Conservation (phyloP, 2,888 invertebrate species). For the Ferrisia virgata region DNA sequence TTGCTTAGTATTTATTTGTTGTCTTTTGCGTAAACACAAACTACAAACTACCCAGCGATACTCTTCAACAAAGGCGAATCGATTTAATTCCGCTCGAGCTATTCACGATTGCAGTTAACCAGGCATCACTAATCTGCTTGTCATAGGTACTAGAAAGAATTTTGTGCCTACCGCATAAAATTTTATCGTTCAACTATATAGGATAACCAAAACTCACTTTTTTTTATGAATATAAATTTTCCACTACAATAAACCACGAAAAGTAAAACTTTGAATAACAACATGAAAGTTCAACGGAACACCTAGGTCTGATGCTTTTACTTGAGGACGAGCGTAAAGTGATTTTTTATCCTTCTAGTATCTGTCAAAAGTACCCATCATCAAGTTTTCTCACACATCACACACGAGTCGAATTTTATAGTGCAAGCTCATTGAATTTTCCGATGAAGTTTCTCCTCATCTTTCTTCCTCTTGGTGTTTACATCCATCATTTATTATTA, state of each 20-base stretch:
- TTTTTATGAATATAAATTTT: conserved; percentile 11
- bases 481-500: too few species aligned
- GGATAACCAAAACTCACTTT: not conserved
- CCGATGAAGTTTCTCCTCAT: too few species aligned
- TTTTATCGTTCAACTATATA: not conserved
- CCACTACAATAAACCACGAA: not conserved
- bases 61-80: conserved; percentile 22
- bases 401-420: too few species aligned
- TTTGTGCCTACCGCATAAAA: conserved; percentile 4
- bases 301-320: not conserved
- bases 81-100: conserved; percentile 26
- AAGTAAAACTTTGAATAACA: conserved; percentile 5
- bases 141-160: conserved; percentile 29
- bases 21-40: conserved; percentile 22
- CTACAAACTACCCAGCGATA: not conserved
- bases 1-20: conserved; percentile 16
- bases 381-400: too few species aligned
- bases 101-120: conserved; percentile 21
- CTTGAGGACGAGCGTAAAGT: not conserved
- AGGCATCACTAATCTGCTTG: conserved; percentile 27
- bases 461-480: too few species aligned
- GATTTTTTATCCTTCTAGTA: not conserved
- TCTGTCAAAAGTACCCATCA: not conserved
- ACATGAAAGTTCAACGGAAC: not conserved
- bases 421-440: too few species aligned